A percentile compares a stretch with the other conserved stretches of the same genome.
These are phyloP conservation scores for Brachionus calyciflorus DNA, from an alignment of 1,140 invertebrate species.

Conservation along the genomic window DNA sequence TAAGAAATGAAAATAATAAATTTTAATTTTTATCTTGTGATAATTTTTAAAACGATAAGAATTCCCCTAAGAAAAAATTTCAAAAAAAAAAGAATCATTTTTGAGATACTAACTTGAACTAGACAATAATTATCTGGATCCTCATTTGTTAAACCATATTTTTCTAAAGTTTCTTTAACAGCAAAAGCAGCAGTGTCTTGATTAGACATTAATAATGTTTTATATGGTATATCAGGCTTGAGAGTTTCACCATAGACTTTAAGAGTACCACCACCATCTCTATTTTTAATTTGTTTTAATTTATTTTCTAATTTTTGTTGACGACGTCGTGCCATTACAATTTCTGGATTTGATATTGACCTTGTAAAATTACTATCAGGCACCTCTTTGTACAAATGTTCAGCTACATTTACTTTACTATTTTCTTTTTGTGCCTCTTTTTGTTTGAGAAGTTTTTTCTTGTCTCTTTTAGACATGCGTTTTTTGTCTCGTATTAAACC, in stretches of 20 bases:
- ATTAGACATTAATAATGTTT: slow-evolving; percentile 88
- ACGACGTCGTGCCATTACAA: slow-evolving; percentile 91
- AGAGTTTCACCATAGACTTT: slow-evolving; percentile 97
- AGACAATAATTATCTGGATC: slow-evolving; percentile 88
- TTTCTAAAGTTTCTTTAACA: slow-evolving; percentile 90
- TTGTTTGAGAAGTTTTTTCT: slow-evolving; percentile 96
- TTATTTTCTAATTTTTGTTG: slow-evolving; percentile 96
- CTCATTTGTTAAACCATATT: slow-evolving; percentile 84
- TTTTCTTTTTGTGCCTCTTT: slow-evolving; percentile 86
- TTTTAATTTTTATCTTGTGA: no score
- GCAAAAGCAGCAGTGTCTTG: slow-evolving; percentile 85
- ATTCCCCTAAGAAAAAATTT: neutral
- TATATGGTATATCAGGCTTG: slow-evolving; percentile 94
- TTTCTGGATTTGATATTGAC: slow-evolving; percentile 97
- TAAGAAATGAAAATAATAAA: no score
- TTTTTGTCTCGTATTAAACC: slow-evolving; percentile 76
- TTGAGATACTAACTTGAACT: slow-evolving; percentile 72
- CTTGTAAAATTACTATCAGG: slow-evolving; percentile 96
- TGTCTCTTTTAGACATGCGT: slow-evolving; percentile 88
- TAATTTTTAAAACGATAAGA: no score
- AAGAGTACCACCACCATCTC: slow-evolving; percentile 80
- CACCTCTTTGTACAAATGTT: slow-evolving; percentile 68
- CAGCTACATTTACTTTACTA: slow-evolving; percentile 64
- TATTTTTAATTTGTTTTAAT: slow-evolving; percentile 87
- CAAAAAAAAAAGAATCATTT: neutral